Base-by-base conservation (phyloP, 2,113 vertebrate species). In the Hirundichthys speculiger region DNA sequence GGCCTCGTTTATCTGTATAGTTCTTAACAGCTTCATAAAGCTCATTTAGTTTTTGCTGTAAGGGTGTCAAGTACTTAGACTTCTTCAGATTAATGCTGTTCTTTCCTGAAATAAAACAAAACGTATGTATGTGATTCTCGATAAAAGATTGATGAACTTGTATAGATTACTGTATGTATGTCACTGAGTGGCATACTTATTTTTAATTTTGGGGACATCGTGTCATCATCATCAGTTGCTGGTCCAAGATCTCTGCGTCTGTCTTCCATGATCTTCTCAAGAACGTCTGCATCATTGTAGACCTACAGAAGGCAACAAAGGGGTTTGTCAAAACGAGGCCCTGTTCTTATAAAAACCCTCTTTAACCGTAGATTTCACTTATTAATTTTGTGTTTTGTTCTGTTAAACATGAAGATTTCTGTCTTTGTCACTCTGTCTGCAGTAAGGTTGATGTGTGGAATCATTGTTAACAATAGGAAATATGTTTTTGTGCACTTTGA, bases 11-110 rank as follows among this genome's bases (percentile, higher is more conserved):
- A 85, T 99, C 98, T 0, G 97, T 99, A 89, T 94, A 99, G 87
- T 97, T 99, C 88, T 99, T 99, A 14, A 99, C 96, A 0, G 97
- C 95, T 88, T 99, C 98, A 4, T 98, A 99, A 15, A 99, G 95
- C 80, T 99, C 97, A 24, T 96, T 98, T 65, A 99, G 85, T 70
- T 99, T 99, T 89, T 99, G 98, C 78, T 99, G 98, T 87, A 99
- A 93, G 0, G 98, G 98, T 19, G 96, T 99, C 86, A 99, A 90
- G 74, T 98, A 99, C 82, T 98, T 99, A 0, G 96, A 98, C 69
- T 99, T 99, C 74, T 99, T 99, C 50, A 96, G 93, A 50, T 96
- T 96, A 66, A 99, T 90, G 56, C 94, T 97, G 88, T 94, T 98
- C 88, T 99, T 99, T 76, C 97, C 98, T 99, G 86, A 21, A 90